phyloP scores from a whole-genome alignment of 2,888 invertebrate species.

The Acronicta aceris region DNA sequence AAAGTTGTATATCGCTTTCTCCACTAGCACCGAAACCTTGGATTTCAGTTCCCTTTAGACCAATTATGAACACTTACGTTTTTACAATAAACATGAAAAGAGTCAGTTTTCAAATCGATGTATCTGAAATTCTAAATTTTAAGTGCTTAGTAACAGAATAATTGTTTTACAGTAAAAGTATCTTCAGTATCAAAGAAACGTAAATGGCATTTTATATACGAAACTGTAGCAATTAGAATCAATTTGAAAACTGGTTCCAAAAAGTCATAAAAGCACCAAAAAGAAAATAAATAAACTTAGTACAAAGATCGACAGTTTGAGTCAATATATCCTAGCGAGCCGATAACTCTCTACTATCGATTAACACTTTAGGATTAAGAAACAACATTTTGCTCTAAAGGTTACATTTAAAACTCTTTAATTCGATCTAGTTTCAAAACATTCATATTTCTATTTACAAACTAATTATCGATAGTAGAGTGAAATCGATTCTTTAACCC shows the following conservation, averaged over 20 bases:
- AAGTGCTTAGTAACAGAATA: neutral
- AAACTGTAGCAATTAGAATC: neutral
- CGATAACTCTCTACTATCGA: conserved; percentile 18
- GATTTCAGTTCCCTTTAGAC: conserved; percentile 77
- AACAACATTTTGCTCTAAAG: neutral
- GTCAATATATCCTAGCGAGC: conserved; percentile 21
- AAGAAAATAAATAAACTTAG: conserved; percentile 37
- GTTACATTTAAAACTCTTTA: too few species aligned
- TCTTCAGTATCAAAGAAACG: too few species aligned
- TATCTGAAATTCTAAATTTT: neutral
- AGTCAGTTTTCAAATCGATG: conserved; percentile 18
- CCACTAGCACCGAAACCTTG: conserved; percentile 82
- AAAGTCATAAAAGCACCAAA: conserved; percentile 41
- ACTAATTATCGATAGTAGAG: conserved; percentile 8
- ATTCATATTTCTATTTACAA: neutral
- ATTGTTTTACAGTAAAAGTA: neutral
- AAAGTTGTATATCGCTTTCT: conserved; percentile 67
- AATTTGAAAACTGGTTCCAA: conserved; percentile 26
- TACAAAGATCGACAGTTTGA: conserved; percentile 37
- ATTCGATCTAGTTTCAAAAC: neutral
- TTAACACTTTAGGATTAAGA: neutral
- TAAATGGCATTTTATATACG: neutral
- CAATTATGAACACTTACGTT: conserved; percentile 85
- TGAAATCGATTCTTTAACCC: conserved; percentile 9
- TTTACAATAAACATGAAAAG: conserved; percentile 55